Conservation (phyloP, 2,113 vertebrate species). For the Verasper variegatus region DNA sequence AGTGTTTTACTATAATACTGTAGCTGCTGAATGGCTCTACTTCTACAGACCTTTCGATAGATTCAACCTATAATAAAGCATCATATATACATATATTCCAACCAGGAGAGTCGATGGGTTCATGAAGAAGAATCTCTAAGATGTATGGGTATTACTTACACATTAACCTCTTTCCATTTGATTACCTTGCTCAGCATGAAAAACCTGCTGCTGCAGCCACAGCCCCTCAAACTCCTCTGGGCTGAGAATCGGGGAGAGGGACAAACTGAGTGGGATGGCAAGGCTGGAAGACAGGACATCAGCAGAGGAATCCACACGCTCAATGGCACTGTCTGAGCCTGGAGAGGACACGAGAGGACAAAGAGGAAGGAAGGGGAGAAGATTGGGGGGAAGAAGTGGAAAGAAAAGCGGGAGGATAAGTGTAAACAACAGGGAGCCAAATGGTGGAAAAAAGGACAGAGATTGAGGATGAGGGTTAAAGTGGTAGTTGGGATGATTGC, state of each 20-base stretch:
- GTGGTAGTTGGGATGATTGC: background rate
- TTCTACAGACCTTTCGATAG: too few relatives aligned
- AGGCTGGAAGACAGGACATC: background rate
- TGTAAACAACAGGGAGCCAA: background rate
- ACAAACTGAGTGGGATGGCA: slow-evolving; percentile 38
- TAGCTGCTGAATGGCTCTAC: too few relatives aligned
- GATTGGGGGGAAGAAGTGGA: too few relatives aligned
- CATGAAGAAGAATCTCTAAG: background rate
- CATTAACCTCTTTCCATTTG: background rate
- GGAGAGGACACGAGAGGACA: background rate
- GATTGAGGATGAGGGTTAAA: background rate
- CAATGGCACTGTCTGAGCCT: slow-evolving; percentile 19
- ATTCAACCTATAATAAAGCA: background rate
- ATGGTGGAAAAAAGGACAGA: background rate
- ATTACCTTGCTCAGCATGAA: slow-evolving; percentile 45
- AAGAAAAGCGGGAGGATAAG: background rate
- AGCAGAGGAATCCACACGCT: slow-evolving; percentile 7
- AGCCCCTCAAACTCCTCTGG: slow-evolving; percentile 72
- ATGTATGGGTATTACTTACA: background rate
- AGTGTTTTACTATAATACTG: too few relatives aligned
- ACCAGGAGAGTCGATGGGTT: background rate
- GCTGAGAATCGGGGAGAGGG: slow-evolving; percentile 61
- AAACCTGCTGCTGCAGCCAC: slow-evolving; percentile 57
- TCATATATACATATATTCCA: background rate
- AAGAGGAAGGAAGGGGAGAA: background rate